phyloP scores from a whole-genome alignment of 2,888 invertebrate species.

The Adelphocoris suturalis region DNA sequence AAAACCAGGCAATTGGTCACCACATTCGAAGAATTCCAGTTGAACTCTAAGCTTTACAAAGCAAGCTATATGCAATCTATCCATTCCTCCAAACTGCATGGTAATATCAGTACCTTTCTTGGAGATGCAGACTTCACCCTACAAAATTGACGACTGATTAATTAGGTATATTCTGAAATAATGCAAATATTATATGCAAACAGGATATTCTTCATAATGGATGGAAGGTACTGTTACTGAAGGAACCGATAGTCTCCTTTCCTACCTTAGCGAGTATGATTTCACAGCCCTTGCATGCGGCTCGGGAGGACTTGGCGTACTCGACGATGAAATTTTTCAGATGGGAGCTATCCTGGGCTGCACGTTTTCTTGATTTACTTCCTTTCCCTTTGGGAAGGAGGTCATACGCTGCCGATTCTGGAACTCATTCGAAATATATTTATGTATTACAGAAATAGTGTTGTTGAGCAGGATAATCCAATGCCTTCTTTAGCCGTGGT shows the following conservation, averaged over 20 bases:
- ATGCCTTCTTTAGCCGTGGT: no score
- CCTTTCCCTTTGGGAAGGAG: slow-evolving; percentile 77
- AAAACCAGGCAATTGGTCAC: slow-evolving; percentile 89
- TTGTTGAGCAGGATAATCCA: no score
- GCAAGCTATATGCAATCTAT: slow-evolving; percentile 94
- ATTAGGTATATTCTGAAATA: no score
- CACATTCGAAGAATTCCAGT: slow-evolving; percentile 86
- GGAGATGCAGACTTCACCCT: slow-evolving; percentile 87
- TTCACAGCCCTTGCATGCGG: slow-evolving; percentile 90
- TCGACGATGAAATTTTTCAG: slow-evolving; percentile 87
- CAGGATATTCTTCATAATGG: no score
- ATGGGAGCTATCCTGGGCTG: slow-evolving; percentile 77
- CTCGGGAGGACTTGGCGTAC: slow-evolving; percentile 91
- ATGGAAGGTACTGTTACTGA: no score
- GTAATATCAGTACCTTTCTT: slow-evolving; percentile 92
- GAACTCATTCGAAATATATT: no score
- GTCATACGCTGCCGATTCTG: no score
- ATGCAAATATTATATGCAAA: no score
- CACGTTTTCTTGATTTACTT: slow-evolving; percentile 81
- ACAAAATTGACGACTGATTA: no score
- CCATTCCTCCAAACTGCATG: slow-evolving; percentile 89
- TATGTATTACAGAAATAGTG: no score
- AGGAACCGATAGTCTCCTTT: no score
- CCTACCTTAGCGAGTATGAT: slow-evolving; percentile 89
- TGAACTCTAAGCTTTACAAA: slow-evolving; percentile 88